Evolutionary conservation across 2,888 invertebrate genomes (phyloP).

Genomic region (Meghimatium bilineatum): DNA sequence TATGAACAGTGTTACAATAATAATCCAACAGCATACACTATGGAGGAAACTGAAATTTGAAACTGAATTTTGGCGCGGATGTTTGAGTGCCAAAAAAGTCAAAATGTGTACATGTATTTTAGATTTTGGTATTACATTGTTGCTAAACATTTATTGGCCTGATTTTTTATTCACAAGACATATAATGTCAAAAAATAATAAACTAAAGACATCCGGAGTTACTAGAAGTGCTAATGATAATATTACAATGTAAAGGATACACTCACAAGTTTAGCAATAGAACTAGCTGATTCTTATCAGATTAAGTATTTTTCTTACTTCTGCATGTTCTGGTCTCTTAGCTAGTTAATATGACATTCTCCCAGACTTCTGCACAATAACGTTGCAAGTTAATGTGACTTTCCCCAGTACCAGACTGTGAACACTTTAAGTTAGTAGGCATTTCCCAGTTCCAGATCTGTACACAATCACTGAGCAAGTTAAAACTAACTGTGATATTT

Average conservation of each 20-base stretch:
- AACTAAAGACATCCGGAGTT: not conserved
- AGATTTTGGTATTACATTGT: not conserved
- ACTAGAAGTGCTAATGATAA: not conserved
- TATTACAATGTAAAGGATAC: not conserved
- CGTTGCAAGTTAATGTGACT: not conserved
- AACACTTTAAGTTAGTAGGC: no score
- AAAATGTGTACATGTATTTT: not conserved
- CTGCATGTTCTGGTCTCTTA: no score
- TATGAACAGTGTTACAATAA: conserved; percentile 17
- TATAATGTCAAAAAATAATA: not conserved
- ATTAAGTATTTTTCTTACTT: no score
- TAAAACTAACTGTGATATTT: no score
- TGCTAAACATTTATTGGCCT: not conserved
- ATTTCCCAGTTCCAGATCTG: not conserved
- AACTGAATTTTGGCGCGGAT: not conserved
- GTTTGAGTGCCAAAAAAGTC: not conserved
- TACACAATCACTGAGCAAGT: no score
- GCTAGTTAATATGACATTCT: no score
- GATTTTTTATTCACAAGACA: not conserved
- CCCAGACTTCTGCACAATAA: no score
- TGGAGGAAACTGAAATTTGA: not conserved
- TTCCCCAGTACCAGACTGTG: no score
- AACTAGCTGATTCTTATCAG: not conserved
- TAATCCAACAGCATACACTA: not conserved
- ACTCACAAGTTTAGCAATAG: not conserved